Conservation (phyloP, 2,797 vertebrate species). For the Acanthiza pusilla region DNA sequence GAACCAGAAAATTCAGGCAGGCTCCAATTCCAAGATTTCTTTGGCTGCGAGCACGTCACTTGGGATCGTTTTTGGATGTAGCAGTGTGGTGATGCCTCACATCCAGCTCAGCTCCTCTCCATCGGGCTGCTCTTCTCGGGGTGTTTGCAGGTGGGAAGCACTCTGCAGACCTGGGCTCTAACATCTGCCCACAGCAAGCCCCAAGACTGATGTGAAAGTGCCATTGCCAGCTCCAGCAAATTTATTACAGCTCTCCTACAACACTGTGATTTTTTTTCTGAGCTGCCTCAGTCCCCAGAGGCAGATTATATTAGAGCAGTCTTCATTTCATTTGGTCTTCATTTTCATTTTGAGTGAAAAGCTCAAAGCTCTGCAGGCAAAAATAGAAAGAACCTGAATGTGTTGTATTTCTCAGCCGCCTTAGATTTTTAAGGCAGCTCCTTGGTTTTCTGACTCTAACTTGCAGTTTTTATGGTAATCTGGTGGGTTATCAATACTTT, state of each 20-base stretch:
- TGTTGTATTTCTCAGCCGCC: not conserved
- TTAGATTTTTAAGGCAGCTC: not conserved
- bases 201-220: no score
- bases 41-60: not conserved
- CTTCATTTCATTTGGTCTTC: not conserved
- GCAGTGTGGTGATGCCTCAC: not conserved
- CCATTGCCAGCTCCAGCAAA: not conserved
- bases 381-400: not conserved
- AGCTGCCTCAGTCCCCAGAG: not conserved
- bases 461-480: accelerated
- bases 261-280: not conserved
- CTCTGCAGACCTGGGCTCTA: not conserved
- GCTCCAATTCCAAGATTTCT: not conserved
- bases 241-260: not conserved
- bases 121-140: not conserved
- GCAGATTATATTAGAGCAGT: not conserved
- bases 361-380: not conserved
- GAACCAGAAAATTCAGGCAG: not conserved
- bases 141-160: not conserved
- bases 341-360: not conserved
- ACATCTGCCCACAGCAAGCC: not conserved
- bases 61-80: not conserved
- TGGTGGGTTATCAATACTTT: not conserved
- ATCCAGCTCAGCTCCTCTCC: not conserved
- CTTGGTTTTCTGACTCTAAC: not conserved